A percentile compares a stretch with the other conserved stretches of the same genome.
Evolutionary conservation across 1,140 invertebrate genomes (phyloP).

Genomic region (Diachasma alloeum): DNA sequence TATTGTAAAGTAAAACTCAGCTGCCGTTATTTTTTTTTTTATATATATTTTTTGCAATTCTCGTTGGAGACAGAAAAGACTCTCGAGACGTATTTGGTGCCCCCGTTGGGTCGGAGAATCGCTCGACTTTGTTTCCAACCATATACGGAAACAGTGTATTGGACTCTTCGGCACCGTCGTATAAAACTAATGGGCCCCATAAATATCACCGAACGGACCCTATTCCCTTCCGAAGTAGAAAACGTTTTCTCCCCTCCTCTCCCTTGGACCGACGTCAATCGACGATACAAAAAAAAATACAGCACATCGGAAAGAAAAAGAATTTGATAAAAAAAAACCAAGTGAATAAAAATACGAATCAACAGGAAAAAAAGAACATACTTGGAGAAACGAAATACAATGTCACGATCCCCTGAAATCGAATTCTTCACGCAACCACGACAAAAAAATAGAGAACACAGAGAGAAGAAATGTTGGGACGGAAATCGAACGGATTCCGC

Average conservation of each 20-base stretch:
- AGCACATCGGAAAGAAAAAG: neutral
- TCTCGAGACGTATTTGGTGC: neutral
- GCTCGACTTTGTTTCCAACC: slow-evolving; percentile 36
- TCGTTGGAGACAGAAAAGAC: neutral
- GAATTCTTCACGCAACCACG: neutral
- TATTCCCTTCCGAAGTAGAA: neutral
- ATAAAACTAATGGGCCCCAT: slow-evolving; percentile 47
- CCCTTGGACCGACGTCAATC: neutral
- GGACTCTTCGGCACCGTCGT: slow-evolving; percentile 39
- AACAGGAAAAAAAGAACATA: neutral
- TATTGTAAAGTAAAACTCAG: neutral
- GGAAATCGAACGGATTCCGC: slow-evolving; percentile 1
- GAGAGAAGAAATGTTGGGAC: neutral
- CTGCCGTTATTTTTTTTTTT: neutral
- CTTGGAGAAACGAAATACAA: slow-evolving; percentile 1
- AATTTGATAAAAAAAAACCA: neutral
- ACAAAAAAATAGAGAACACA: neutral
- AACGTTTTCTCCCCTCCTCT: neutral
- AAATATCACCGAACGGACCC: slow-evolving; percentile 37
- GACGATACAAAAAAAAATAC: neutral
- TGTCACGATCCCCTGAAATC: slow-evolving; percentile 7
- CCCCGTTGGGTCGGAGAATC: neutral
- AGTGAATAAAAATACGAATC: neutral
- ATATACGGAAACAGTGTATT: slow-evolving; percentile 39
- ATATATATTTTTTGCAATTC: neutral